Conservation (phyloP, 2,888 invertebrate genomes). For the Epirrhoe tristata region DNA sequence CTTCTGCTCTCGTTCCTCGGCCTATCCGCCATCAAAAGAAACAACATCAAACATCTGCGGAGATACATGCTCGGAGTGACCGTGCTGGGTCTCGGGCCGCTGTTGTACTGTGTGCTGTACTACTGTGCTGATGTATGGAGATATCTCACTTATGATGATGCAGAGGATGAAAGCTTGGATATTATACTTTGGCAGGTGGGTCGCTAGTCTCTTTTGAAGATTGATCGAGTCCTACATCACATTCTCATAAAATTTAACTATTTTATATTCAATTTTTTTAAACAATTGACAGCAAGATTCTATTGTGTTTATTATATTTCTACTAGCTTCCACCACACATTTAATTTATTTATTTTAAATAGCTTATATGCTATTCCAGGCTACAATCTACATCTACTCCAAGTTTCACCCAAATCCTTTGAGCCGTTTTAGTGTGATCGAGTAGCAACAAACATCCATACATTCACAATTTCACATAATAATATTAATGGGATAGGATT, state of each 20-base stretch:
- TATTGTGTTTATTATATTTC: no score
- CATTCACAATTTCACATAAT: no score
- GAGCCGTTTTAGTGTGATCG: background rate
- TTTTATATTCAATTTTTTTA: no score
- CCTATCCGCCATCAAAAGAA: conserved; percentile 93
- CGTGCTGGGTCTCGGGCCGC: conserved; percentile 90
- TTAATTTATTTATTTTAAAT: no score
- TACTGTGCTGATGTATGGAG: conserved; percentile 94
- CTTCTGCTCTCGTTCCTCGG: conserved; percentile 93
- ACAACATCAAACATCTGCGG: conserved; percentile 90
- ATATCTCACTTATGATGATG: conserved; percentile 86
- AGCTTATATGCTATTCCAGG: no score
- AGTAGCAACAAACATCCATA: background rate
- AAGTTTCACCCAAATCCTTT: no score
- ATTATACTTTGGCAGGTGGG: conserved; percentile 93
- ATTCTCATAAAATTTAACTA: no score
- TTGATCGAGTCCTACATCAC: no score
- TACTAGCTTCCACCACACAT: no score
- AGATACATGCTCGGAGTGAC: conserved; percentile 91
- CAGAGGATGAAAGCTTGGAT: conserved; percentile 82
- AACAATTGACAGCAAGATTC: no score
- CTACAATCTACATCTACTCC: no score
- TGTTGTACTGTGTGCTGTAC: conserved; percentile 92
- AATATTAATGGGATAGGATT: no score
- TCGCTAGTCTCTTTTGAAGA: conserved; percentile 23